A percentile compares a stretch with the other conserved stretches of the same genome.
phyloP scores from a whole-genome alignment of 2,797 vertebrate genomes.

The Acanthurus leucopareius region DNA sequence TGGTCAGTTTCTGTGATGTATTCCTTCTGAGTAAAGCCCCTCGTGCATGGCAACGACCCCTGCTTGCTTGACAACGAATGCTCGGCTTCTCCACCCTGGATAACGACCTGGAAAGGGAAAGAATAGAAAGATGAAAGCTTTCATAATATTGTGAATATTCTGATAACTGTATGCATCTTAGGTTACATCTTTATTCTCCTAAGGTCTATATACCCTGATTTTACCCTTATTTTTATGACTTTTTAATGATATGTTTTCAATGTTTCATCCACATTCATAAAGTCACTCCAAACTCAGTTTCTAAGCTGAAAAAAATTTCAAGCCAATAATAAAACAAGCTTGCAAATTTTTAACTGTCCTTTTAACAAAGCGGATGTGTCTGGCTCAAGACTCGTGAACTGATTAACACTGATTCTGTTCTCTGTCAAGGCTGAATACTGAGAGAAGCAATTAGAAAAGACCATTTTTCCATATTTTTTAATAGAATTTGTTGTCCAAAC shows the following conservation, averaged over 20 bases:
- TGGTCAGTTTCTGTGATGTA: slow-evolving; percentile 63
- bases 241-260: slow-evolving; percentile 2
- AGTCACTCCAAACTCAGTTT: not conserved
- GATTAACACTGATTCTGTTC: not conserved
- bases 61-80: slow-evolving; percentile 36
- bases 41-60: slow-evolving; percentile 57
- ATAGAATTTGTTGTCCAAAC: slow-evolving; percentile 14
- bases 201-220: not conserved
- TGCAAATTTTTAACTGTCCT: not conserved
- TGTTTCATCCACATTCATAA: slow-evolving; percentile 2
- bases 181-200: not conserved
- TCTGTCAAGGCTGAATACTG: not conserved
- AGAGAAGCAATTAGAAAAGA: not conserved
- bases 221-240: not conserved
- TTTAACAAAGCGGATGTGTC: not conserved
- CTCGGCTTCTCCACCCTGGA: slow-evolving; percentile 27
- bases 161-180: not conserved
- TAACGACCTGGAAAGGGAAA: slow-evolving; percentile 49
- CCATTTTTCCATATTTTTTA: not conserved
- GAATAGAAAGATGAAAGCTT: not conserved
- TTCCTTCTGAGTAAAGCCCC: slow-evolving; percentile 77
- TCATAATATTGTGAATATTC: not conserved
- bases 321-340: not conserved
- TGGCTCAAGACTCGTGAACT: not conserved
- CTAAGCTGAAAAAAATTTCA: not conserved